Base-by-base conservation (phyloP, 2,113 vertebrate species). In the Casuarius casuarius region DNA sequence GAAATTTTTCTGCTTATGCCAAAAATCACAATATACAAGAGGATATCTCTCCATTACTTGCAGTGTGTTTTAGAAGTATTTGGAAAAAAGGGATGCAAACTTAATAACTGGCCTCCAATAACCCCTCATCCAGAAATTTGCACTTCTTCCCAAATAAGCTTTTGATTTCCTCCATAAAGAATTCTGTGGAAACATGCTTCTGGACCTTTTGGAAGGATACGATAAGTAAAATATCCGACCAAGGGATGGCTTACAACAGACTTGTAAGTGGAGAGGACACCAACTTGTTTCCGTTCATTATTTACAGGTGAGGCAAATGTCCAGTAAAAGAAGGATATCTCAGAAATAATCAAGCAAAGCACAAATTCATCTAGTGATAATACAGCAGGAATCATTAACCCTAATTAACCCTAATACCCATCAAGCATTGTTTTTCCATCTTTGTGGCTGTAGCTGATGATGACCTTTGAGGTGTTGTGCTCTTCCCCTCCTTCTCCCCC, bases 401-500 rank as follows among this genome's bases (percentile, higher is more conserved):
- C 29, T 67, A 11, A 75, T 75, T n/a, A 54, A 90, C 51, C n/a
- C 12, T 2, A 7, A 25, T 2, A 12, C 2, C 2, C 40, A 21
- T 3, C 31, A 59, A 66, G 15, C 9, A 10, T 10, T 77, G 1
- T 11, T 87, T 44, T 77, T 31, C 9, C 12, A 31, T 48, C 68
- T 89, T 81, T 51, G 31, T 31, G 29, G 29, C 28, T 42, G 76
- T 83, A 51, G n/a, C n/a, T 67, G 63, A 10, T 66, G 48, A 5
- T 59, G 52, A 26, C 17, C 16, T 7, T 76, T 49, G 8, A 58
- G 29, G 16, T 58, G 56, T 29, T 58, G 56, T 58, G 28, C 46
- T 48, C 7, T 68, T 51, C 10, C 11, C 6, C 1, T 4, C 4
- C 7, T 68, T 51, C 9, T 13, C 6, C 1, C 4, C 1, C 9